phyloP scores from a whole-genome alignment of 2,888 invertebrate species.

The Dynastes hyllus region DNA sequence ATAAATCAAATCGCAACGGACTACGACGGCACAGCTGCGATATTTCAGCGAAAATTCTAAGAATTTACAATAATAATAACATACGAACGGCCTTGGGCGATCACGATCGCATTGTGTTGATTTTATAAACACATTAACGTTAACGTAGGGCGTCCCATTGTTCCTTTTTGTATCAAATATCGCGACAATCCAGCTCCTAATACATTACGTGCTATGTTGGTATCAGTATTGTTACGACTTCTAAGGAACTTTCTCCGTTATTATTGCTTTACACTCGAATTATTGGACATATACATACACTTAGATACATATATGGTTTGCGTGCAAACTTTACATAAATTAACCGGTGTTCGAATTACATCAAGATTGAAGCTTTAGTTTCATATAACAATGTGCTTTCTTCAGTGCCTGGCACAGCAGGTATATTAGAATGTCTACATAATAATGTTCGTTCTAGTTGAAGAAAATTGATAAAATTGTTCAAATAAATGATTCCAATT shows the following conservation, averaged over 20 bases:
- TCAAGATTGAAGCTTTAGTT: not conserved
- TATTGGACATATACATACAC: not conserved
- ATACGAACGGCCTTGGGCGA: slow-evolving; percentile 62
- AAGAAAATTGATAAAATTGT: too few relatives aligned
- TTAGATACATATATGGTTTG: slow-evolving; percentile 18
- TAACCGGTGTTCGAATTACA: not conserved
- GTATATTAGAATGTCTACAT: too few relatives aligned
- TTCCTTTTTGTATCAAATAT: slow-evolving; percentile 49
- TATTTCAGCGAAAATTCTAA: slow-evolving; percentile 62
- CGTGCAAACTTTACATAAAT: slow-evolving; percentile 30
- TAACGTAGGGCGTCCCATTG: slow-evolving; percentile 58
- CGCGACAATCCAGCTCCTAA: slow-evolving; percentile 51
- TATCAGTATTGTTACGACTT: slow-evolving; percentile 25
- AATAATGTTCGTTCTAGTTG: too few relatives aligned
- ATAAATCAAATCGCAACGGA: slow-evolving; percentile 43
- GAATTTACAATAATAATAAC: slow-evolving; percentile 66
- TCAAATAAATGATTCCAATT: too few relatives aligned
- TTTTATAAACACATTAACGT: slow-evolving; percentile 65
- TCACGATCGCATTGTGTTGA: slow-evolving; percentile 67
- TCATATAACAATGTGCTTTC: not conserved
- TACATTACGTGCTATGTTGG: slow-evolving; percentile 22
- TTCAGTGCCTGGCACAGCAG: too few relatives aligned
- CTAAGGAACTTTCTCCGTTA: slow-evolving; percentile 49
- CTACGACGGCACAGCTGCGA: slow-evolving; percentile 50
- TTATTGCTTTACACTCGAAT: slow-evolving; percentile 38